Conservation (phyloP, 1,140 invertebrate species). For the Drosophila leontia region DNA sequence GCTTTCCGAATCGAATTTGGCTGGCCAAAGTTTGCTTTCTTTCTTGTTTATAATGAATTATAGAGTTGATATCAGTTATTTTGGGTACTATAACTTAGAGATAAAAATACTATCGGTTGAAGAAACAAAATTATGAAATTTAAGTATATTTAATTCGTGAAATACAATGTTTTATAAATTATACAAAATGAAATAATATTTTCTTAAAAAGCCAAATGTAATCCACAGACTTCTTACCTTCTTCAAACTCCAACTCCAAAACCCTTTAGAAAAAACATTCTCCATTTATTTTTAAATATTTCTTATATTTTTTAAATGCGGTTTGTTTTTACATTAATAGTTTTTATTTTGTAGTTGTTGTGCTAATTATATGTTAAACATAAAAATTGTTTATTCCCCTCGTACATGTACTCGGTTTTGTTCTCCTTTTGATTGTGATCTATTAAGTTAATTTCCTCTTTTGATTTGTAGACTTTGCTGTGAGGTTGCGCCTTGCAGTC, state of each 20-base stretch:
- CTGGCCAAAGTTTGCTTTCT: no score
- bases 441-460: constrained; percentile 64
- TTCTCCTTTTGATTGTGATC: constrained; percentile 74
- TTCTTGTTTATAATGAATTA: no score
- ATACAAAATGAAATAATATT: not conserved
- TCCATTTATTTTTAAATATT: constrained; percentile 58
- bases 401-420: constrained; percentile 41
- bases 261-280: not conserved
- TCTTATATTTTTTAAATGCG: constrained; percentile 72
- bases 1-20: no score
- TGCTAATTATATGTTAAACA: constrained; percentile 80
- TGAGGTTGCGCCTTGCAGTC: constrained; percentile 47
- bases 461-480: constrained; percentile 62
- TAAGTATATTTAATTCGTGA: not conserved
- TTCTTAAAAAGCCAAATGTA: not conserved
- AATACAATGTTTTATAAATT: not conserved
- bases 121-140: not conserved
- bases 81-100: rapidly evolving
- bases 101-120: not conserved
- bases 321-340: constrained; percentile 78
- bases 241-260: not conserved
- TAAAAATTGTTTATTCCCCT: constrained; percentile 59
- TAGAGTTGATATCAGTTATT: no score
- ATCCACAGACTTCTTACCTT: not conserved
- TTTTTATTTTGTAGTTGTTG: constrained; percentile 80